A percentile compares a stretch with the other conserved stretches of the same genome.
Evolutionary conservation across 2,113 vertebrate species (phyloP).

Genomic region (Microcebus griseorufus): DNA sequence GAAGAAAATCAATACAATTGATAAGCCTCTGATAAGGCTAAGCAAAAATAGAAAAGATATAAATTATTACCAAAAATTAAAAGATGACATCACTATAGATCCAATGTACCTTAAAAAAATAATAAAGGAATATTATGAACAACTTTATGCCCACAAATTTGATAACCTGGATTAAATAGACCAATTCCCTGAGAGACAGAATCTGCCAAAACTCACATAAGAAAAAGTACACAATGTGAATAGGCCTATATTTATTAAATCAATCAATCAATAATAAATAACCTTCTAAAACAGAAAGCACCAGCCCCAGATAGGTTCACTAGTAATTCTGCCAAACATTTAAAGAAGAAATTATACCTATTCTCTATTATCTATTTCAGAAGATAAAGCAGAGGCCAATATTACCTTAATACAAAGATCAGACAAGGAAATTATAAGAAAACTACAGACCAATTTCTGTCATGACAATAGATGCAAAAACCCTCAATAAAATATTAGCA

Average conservation of each 20-base stretch:
- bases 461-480: neutral
- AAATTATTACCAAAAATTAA: neutral
- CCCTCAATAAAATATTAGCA: neutral
- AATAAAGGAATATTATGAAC: neutral
- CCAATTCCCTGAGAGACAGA: neutral
- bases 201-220: neutral
- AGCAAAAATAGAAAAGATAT: neutral
- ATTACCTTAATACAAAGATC: neutral
- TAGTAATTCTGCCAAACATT: neutral
- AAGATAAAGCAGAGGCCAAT: neutral
- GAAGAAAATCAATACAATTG: no score
- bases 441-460: neutral
- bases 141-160: neutral
- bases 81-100: no score
- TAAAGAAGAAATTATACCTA: neutral
- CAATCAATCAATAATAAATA: neutral
- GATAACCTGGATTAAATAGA: neutral
- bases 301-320: neutral
- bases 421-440: neutral
- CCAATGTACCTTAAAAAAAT: neutral
- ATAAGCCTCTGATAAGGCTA: neutral
- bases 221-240: neutral
- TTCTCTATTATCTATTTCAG: neutral
- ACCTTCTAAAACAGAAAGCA: neutral
- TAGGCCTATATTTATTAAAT: neutral